Evolutionary conservation across 2,888 invertebrate species (phyloP), one percentile per base, ranked within the genome.

Genomic region (Ophonus ardosiacus): DNA sequence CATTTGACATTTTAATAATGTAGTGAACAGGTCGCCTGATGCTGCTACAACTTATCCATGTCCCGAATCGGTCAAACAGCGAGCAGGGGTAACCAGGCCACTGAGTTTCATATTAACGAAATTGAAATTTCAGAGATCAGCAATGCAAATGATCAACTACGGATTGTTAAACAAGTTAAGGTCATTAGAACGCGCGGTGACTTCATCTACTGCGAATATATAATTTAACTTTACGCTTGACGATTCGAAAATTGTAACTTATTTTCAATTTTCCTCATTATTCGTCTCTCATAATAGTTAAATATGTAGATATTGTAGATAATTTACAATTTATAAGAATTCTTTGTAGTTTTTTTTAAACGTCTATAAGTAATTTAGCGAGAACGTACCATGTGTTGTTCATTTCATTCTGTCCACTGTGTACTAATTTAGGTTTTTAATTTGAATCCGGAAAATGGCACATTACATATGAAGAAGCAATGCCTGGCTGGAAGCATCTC

Each of bases 121-220:
- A 78, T 78, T 78, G 78, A 15, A 78, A 78, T 57, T 78, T 78
- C 78, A 57, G 78, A 57, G 7, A 78, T 78, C 78, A 78, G 78
- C 78, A 78, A 78, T 78, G 78, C 78, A 78, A 78, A 78, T 78
- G 78, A 57, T 57, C 74, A 74, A 74, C 21, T 57, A 13, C 40
- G 31, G 21, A 57, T 13, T 24, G 56, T 0, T 4, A 15, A 56
- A 8, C 78, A 24, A 56, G 78, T 78, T 56, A 78, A n/a, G n/a
- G n/a, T 57, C 57, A 78, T 78, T 78, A 78, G 57, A 15, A 7
- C 24, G 15, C 57, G 17, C 15, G 31, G 31, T 78, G 78, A 78
- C 56, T 78, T 57, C 15, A n/a, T 8, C 56, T 15, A 78, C 56
- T 78, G 57, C 57, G n/a, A 57, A 57, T n/a, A 57, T 31, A 78